Percentiles rank a stretch among this genome's conserved stretches.
Evolutionary conservation across 2,888 invertebrate genomes (phyloP).

Genomic region (Pomacea canaliculata): DNA sequence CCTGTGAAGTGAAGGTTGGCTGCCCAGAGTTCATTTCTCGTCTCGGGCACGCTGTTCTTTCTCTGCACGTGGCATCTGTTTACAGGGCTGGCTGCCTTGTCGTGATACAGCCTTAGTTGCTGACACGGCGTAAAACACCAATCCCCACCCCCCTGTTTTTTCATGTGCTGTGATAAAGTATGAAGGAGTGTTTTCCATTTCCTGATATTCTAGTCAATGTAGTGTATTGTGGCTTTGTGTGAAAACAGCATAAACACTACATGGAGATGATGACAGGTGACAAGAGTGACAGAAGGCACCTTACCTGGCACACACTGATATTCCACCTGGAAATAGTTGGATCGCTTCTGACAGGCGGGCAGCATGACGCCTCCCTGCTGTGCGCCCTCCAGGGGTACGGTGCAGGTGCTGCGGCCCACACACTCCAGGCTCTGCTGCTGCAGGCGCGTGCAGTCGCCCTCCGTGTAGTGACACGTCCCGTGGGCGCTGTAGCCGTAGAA

Average conservation of each 20-base stretch:
- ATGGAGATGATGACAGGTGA: not conserved
- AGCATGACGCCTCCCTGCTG: slow-evolving; percentile 47
- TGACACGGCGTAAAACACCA: too few relatives aligned
- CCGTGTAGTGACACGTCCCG: slow-evolving; percentile 45
- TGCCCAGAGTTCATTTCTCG: too few relatives aligned
- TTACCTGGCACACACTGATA: slow-evolving; percentile 63
- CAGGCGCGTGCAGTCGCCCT: slow-evolving; percentile 55
- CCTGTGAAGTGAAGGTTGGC: too few relatives aligned
- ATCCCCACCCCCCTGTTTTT: too few relatives aligned
- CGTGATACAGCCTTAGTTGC: too few relatives aligned
- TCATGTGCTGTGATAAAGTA: too few relatives aligned
- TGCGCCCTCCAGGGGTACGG: slow-evolving; percentile 55
- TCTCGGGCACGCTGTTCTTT: too few relatives aligned
- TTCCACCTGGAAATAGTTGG: slow-evolving; percentile 66
- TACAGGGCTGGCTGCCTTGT: too few relatives aligned
- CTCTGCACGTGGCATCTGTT: too few relatives aligned
- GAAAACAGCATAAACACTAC: not conserved
- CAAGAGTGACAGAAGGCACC: slow-evolving; percentile 8
- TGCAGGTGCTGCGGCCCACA: slow-evolving; percentile 56
- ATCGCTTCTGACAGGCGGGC: slow-evolving; percentile 50
- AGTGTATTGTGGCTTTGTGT: too few relatives aligned
- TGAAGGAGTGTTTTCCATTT: too few relatives aligned
- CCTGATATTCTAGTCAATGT: too few relatives aligned
- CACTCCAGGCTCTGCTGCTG: slow-evolving; percentile 58
- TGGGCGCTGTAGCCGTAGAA: slow-evolving; percentile 60